Evolutionary conservation across 2,113 vertebrate species (phyloP).

Genomic region (Poeciliopsis prolifica): DNA sequence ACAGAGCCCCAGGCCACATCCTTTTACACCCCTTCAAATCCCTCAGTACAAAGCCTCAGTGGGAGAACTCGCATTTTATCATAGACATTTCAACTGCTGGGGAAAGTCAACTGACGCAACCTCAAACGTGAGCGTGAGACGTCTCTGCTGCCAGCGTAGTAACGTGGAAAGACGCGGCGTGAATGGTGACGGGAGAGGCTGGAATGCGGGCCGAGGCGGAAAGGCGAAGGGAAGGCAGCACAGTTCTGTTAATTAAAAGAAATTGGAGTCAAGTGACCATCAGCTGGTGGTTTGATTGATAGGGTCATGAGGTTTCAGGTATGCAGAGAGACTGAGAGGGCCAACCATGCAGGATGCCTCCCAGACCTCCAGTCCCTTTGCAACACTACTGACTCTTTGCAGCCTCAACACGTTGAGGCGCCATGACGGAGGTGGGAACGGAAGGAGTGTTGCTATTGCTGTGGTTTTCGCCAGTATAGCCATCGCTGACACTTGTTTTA

Average conservation of each 20-base stretch:
- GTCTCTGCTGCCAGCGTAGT: neutral
- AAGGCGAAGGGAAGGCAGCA: constrained; percentile 15
- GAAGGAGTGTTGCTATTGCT: too few relatives aligned
- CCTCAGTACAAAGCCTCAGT: neutral
- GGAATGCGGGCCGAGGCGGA: neutral
- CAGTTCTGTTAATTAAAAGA: constrained; percentile 84
- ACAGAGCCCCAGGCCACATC: constrained; percentile 14
- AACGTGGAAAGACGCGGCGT: constrained; percentile 12
- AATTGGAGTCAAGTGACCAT: constrained; percentile 90
- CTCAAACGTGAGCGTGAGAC: neutral
- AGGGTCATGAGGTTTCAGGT: constrained; percentile 87
- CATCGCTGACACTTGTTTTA: too few relatives aligned
- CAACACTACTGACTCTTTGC: constrained; percentile 22
- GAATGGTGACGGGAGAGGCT: constrained; percentile 5
- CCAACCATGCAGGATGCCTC: neutral
- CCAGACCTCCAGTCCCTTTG: neutral
- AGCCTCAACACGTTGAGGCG: too few relatives aligned
- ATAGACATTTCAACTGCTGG: neutral
- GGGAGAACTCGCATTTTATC: neutral
- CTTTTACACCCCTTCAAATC: constrained; percentile 4
- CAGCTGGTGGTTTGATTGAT: constrained; percentile 88
- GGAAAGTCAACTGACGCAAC: constrained; percentile 7
- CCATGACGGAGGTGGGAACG: too few relatives aligned
- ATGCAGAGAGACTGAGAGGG: constrained; percentile 68
- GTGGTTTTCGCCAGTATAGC: too few relatives aligned